These are phyloP conservation scores for Dascyllus trimaculatus DNA, from an alignment of 2,113 vertebrate genomes.

Conservation along the genomic window DNA sequence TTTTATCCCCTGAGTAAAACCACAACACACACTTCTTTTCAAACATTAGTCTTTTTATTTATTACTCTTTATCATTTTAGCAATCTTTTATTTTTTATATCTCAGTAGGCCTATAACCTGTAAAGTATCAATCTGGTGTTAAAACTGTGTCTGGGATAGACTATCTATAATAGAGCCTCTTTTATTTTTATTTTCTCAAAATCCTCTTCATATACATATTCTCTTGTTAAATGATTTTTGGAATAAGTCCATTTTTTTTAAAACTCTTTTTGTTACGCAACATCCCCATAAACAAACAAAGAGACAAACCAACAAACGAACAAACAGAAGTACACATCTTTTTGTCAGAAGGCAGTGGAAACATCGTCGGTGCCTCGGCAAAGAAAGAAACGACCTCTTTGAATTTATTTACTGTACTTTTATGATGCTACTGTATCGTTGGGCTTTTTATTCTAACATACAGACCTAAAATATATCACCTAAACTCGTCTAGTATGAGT, in stretches of 20 bases:
- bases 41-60: conserved; percentile 97
- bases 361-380: conserved; percentile 84
- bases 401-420: conserved; percentile 45
- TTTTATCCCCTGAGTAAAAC: conserved; percentile 28
- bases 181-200: conserved; percentile 83
- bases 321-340: conserved; percentile 76
- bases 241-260: conserved; percentile 80
- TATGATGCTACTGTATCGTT: conserved; percentile 73
- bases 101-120: conserved; percentile 70
- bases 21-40: conserved; percentile 85
- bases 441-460: conserved; percentile 64
- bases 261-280: conserved; percentile 82
- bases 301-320: conserved; percentile 80
- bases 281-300: conserved; percentile 84
- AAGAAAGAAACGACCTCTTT: conserved; percentile 82
- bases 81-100: conserved; percentile 82
- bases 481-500: conserved; percentile 38
- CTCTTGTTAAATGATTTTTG: conserved; percentile 86
- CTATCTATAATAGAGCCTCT: conserved; percentile 76
- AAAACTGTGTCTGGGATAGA: conserved; percentile 89
- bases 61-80: conserved; percentile 92
- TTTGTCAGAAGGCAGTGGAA: conserved; percentile 88
- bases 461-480: conserved; percentile 61
- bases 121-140: conserved; percentile 90
- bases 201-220: conserved; percentile 87